A percentile compares a stretch with the other conserved stretches of the same genome.
These are phyloP conservation scores for Xiphophorus birchmanni DNA, from an alignment of 2,797 vertebrate species.

Conservation along the genomic window DNA sequence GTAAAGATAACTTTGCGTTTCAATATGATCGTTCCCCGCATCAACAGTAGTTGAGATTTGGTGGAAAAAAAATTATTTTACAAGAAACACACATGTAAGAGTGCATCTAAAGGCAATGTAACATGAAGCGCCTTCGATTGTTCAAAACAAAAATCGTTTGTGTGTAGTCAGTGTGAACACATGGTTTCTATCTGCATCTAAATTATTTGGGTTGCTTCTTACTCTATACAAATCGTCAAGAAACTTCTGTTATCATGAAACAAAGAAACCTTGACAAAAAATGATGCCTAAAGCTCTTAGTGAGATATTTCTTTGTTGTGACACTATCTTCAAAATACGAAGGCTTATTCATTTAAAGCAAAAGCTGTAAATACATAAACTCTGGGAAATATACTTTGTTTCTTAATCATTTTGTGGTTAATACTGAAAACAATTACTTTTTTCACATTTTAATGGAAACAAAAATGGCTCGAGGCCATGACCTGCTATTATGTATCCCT, in stretches of 20 bases:
- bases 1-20: no score
- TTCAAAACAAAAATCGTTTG: neutral
- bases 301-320: neutral
- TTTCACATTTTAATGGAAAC: neutral
- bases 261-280: neutral
- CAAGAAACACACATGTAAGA: no score
- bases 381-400: neutral
- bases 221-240: neutral
- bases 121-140: no score
- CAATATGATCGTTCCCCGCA: no score
- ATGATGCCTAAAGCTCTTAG: neutral
- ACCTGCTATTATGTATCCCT: conserved; percentile 30
- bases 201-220: neutral
- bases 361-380: neutral
- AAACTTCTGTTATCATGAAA: neutral
- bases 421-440: neutral
- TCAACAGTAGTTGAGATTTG: no score
- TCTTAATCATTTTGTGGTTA: neutral
- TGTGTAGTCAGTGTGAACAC: neutral
- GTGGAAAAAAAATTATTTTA: no score
- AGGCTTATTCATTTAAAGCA: neutral
- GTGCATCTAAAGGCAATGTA: no score
- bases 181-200: neutral
- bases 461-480: neutral
- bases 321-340: neutral